A percentile compares a stretch with the other conserved stretches of the same genome.
phyloP scores from a whole-genome alignment of 2,888 invertebrate species.

The Melieria omissa region DNA sequence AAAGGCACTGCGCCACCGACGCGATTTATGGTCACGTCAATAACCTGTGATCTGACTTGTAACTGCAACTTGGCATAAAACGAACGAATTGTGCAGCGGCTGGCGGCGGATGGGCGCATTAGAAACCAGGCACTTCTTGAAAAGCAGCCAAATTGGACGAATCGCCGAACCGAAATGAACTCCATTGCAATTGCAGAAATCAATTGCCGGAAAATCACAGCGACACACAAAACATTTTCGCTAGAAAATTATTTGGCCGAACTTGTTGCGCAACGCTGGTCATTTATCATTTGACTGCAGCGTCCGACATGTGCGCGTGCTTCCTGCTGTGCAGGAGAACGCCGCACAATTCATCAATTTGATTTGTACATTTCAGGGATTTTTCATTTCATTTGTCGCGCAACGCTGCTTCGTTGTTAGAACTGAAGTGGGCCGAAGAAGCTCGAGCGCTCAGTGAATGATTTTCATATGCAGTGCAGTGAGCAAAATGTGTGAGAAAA shows the following conservation, averaged over 20 bases:
- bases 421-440: too few species aligned
- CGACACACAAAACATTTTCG: too few species aligned
- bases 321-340: neutral
- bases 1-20: neutral
- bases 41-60: slow-evolving; percentile 41
- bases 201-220: neutral
- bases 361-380: too few species aligned
- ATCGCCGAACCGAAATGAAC: neutral
- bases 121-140: neutral
- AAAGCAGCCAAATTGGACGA: neutral
- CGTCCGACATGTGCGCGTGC: neutral
- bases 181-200: neutral
- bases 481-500: too few species aligned
- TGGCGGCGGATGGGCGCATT: neutral
- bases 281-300: neutral
- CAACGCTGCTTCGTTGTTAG: too few species aligned
- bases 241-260: neutral
- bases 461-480: too few species aligned
- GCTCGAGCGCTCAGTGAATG: too few species aligned
- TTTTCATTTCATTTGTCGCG: too few species aligned
- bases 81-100: neutral
- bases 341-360: too few species aligned
- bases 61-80: slow-evolving; percentile 30
- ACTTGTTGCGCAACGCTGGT: neutral
- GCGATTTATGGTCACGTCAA: slow-evolving; percentile 44